Evolutionary conservation across 2,113 vertebrate species (phyloP).

Genomic region (Ia io): DNA sequence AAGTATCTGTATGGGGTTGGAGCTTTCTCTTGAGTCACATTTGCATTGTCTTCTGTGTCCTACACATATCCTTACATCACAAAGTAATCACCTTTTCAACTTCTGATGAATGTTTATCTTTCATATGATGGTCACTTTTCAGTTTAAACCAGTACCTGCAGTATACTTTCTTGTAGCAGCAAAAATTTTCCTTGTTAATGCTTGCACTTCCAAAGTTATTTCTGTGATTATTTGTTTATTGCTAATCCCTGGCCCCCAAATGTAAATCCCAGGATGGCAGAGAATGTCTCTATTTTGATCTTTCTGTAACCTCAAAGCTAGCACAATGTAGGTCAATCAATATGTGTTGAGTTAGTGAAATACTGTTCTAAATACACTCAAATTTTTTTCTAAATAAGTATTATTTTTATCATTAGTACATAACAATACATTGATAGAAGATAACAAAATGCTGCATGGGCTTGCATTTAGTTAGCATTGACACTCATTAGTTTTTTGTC

Average conservation of each 20-base stretch:
- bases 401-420: not conserved
- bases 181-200: not conserved
- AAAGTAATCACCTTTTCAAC: not conserved
- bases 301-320: not conserved
- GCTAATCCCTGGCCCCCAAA: not conserved
- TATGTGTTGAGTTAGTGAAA: not conserved
- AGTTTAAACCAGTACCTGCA: not conserved
- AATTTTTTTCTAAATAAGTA: not conserved
- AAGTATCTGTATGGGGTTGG: not conserved
- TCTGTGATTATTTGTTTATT: not conserved
- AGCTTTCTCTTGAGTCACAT: not conserved
- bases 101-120: not conserved
- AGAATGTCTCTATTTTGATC: not conserved
- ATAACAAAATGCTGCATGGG: not conserved
- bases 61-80: not conserved
- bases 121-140: not conserved
- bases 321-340: not conserved
- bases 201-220: not conserved
- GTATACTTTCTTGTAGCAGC: not conserved
- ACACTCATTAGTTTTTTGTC: not conserved
- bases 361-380: not conserved
- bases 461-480: not conserved
- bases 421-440: not conserved
- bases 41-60: not conserved
- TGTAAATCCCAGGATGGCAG: not conserved